These are phyloP conservation scores for Perca schrenkii DNA, from an alignment of 2,113 vertebrate species.

Conservation along the genomic window DNA sequence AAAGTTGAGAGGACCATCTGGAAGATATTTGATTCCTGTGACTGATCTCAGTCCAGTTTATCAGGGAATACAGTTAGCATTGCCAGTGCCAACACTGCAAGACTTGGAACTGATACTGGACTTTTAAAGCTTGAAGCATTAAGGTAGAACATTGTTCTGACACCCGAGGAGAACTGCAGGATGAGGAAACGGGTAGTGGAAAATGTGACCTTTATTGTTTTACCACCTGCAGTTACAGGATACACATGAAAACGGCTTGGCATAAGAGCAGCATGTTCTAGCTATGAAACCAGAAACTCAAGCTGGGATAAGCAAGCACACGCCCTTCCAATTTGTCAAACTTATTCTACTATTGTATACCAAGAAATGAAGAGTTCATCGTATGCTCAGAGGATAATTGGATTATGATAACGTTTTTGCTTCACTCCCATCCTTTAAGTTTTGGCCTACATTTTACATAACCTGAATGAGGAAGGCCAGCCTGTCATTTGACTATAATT, in stretches of 20 bases:
- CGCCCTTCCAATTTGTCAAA: constrained; percentile 58
- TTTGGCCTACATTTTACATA: constrained; percentile 44
- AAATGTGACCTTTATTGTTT: constrained; percentile 78
- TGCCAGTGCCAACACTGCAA: constrained; percentile 80
- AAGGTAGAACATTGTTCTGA: constrained; percentile 67
- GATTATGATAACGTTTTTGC: constrained; percentile 71
- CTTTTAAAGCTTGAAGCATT: constrained; percentile 54
- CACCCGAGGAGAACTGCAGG: constrained; percentile 71
- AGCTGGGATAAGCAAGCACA: constrained; percentile 58
- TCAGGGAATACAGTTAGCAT: constrained; percentile 28
- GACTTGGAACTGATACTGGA: constrained; percentile 85
- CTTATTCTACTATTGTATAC: constrained; percentile 37
- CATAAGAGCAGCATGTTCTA: constrained; percentile 53
- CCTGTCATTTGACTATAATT: constrained; percentile 61
- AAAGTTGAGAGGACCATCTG: constrained; percentile 51
- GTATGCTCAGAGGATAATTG: constrained; percentile 60
- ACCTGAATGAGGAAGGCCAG: constrained; percentile 30
- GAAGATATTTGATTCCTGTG: constrained; percentile 37
- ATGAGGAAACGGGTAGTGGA: constrained; percentile 78
- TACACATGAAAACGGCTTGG: constrained; percentile 73
- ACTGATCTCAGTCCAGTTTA: constrained; percentile 60
- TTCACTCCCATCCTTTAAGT: constrained; percentile 54
- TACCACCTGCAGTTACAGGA: constrained; percentile 76
- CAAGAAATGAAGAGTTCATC: constrained; percentile 46
- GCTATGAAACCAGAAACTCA: constrained; percentile 68